Evolutionary conservation across 2,797 vertebrate species (phyloP), one percentile per base, ranked within the genome.

Genomic region (Decapterus maruadsi): DNA sequence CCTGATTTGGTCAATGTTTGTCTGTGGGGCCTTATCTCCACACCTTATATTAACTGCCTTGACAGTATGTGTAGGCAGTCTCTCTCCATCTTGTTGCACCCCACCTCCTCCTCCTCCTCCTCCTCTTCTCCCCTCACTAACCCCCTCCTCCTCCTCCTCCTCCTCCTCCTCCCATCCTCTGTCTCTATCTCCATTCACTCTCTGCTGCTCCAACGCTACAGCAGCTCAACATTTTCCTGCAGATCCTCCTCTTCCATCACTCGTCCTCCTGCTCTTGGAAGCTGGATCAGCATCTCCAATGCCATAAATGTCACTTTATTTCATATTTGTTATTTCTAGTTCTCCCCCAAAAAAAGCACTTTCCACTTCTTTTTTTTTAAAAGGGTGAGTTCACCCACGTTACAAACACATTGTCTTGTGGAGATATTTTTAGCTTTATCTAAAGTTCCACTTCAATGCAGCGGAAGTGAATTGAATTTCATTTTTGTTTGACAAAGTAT

Each of bases 1-100:
- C 89, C 94, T 94, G 94, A 95, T 95, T 95, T 93, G 93, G 95
- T 95, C 94, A 94, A 88, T 95, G 94, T 95, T 95, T 95, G 95
- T 95, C 94, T 94, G 94, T 84, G 89, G 81, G 83, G 89, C 90
- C 95, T 95, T 96, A 95, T 95, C 95, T 93, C 90, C 94, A 91
- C 90, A 89, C 93, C 94, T 94, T 95, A 95, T 95, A 95, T 95
- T 95, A 95, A 95, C 94, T 94, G 92, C 90, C 92, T 92, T 94
- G 90, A 94, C 94, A 93, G 93, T 94, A 86, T 93, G 92, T 92
- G 93, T 88, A 92, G 92, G 94, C 93, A 94, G 92, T 93, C 90
- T 89, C 90, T 92, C 93, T 93, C 92, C 91, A 92, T 95, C 94
- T 93, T 90, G 83, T 85, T 88, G 84, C 82, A 34, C 54, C 81